Conservation (phyloP, 2,888 invertebrate genomes). For the Spodoptera exigua region DNA sequence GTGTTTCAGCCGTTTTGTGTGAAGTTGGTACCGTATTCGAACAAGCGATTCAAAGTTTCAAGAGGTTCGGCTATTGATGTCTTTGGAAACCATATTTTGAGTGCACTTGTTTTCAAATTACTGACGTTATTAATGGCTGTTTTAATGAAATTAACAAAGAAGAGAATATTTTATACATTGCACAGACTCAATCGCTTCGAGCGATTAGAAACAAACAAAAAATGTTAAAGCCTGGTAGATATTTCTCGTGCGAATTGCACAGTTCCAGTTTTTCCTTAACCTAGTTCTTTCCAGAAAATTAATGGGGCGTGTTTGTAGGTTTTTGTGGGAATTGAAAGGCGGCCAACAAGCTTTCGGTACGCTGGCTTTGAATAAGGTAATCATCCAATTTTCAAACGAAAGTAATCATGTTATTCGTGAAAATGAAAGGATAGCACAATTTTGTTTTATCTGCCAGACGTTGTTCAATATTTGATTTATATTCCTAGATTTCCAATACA, state of each 20-base stretch:
- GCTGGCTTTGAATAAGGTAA: slow-evolving; percentile 49
- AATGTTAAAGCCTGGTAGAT: slow-evolving; percentile 30
- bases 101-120: too few relatives aligned
- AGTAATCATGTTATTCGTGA: slow-evolving; percentile 38
- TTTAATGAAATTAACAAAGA: too few relatives aligned
- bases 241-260: slow-evolving; percentile 20
- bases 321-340: slow-evolving; percentile 52
- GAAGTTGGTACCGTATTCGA: slow-evolving; percentile 35
- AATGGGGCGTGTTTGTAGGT: slow-evolving; percentile 55
- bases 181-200: slow-evolving; percentile 3
- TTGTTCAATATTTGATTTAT: slow-evolving; percentile 34
- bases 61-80: slow-evolving; percentile 2
- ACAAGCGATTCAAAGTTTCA: slow-evolving; percentile 21
- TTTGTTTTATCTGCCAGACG: slow-evolving; percentile 15
- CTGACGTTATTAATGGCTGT: not conserved
- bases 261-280: slow-evolving; percentile 49
- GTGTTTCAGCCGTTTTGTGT: slow-evolving; percentile 37
- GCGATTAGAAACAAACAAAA: slow-evolving; percentile 31
- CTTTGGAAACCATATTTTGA: slow-evolving; percentile 7
- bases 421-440: slow-evolving; percentile 38
- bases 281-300: slow-evolving; percentile 49
- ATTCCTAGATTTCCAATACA: slow-evolving; percentile 10
- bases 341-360: slow-evolving; percentile 43
- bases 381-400: slow-evolving; percentile 47
- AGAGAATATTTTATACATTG: too few relatives aligned